Conservation (phyloP, 2,797 vertebrate species). For the Falco cherrug region DNA sequence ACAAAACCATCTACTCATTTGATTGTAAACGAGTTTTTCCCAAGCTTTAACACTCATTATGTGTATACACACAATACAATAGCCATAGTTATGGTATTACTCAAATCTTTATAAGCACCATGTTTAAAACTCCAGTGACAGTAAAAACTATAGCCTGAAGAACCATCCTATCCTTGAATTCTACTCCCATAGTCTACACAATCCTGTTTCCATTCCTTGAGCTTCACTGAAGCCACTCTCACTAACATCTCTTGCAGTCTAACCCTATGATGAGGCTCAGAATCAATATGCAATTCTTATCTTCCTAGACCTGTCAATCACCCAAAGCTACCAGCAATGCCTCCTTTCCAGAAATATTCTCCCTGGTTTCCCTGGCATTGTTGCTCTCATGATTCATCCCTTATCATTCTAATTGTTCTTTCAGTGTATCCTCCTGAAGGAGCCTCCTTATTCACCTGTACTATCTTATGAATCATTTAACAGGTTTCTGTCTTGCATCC, state of each 20-base stretch:
- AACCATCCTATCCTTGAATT: conserved; percentile 3
- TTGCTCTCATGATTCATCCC: not conserved
- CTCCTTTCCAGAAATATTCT: not conserved
- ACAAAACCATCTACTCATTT: conserved; percentile 34
- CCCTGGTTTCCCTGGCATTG: not conserved
- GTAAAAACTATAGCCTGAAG: conserved; percentile 44
- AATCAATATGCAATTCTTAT: not conserved
- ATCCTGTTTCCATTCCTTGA: not conserved
- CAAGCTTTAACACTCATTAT: conserved; percentile 30
- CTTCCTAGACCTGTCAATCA: not conserved
- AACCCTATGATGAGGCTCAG: not conserved
- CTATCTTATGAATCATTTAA: not conserved
- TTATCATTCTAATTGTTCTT: not conserved
- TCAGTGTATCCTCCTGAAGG: not conserved
- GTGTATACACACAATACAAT: not conserved
- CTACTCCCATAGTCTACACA: not conserved
- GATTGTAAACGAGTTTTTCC: conserved; percentile 28
- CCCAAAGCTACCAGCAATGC: not conserved
- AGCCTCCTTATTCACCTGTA: not conserved
- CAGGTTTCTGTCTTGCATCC: not conserved
- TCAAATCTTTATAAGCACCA: conserved; percentile 38
- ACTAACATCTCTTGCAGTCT: not conserved
- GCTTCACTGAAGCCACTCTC: not conserved
- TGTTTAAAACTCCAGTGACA: not conserved
- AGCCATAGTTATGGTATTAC: not conserved